phyloP scores from a whole-genome alignment of 2,888 invertebrate species.

The Phortica okadai region DNA sequence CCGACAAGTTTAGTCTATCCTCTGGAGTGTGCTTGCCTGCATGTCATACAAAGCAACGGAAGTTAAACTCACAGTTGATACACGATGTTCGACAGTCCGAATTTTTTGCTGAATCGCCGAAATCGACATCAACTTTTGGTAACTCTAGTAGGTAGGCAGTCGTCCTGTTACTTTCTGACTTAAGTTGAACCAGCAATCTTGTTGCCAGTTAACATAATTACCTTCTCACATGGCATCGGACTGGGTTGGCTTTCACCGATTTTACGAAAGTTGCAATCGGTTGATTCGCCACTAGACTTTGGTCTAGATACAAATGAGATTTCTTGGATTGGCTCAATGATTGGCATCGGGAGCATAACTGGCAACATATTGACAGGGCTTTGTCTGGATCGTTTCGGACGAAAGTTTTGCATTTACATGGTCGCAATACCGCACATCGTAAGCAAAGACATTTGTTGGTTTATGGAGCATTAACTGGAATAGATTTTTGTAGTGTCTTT shows the following conservation, averaged over 20 bases:
- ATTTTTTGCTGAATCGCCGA: conserved; percentile 38
- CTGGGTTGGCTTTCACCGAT: conserved; percentile 74
- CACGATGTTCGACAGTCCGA: conserved; percentile 33
- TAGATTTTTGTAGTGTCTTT: conserved; percentile 58
- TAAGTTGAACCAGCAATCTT: neutral
- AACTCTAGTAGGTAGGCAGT: conserved; percentile 56
- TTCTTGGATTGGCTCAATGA: conserved; percentile 73
- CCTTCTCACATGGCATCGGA: conserved; percentile 72
- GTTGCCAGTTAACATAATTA: conserved; percentile 69
- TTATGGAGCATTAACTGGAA: neutral
- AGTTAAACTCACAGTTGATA: too few relatives aligned
- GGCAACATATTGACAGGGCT: conserved; percentile 67
- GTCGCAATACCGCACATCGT: conserved; percentile 69
- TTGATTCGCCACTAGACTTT: conserved; percentile 61
- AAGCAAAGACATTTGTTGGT: conserved; percentile 34
- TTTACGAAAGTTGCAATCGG: conserved; percentile 61
- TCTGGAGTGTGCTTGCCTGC: neutral
- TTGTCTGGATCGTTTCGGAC: conserved; percentile 63
- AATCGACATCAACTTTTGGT: conserved; percentile 63
- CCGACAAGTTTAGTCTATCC: neutral
- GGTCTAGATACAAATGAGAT: conserved; percentile 57
- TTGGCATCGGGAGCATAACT: conserved; percentile 66
- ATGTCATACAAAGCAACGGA: neutral
- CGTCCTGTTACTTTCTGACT: neutral
- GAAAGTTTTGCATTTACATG: conserved; percentile 66